A percentile compares a stretch with the other conserved stretches of the same genome.
Conservation (phyloP, 2,888 invertebrate genomes). For the Eupithecia pulchellata region DNA sequence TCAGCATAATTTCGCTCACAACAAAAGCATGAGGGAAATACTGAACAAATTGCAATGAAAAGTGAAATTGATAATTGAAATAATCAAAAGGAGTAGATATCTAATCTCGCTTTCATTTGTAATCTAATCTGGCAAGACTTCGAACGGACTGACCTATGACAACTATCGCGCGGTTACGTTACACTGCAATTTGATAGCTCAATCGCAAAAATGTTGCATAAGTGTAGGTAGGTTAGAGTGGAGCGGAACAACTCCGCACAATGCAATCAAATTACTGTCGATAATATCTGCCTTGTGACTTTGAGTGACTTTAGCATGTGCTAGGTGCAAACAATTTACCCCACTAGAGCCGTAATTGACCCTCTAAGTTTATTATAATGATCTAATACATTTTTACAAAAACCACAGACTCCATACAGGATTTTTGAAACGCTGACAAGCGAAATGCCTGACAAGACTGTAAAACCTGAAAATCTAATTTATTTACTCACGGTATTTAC, state of each 20-base stretch:
- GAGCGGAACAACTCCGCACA: conserved; percentile 39
- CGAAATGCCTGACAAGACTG: not conserved
- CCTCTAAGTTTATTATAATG: not conserved
- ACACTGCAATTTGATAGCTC: conserved; percentile 62
- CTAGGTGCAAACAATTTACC: not conserved
- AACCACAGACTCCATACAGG: not conserved
- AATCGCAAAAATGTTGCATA: conserved; percentile 68
- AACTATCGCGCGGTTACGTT: conserved; percentile 63
- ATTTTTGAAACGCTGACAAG: not conserved
- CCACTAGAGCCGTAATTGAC: not conserved
- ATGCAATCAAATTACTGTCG: conserved; percentile 15
- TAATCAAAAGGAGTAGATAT: conserved; percentile 46
- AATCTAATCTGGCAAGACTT: conserved; percentile 72
- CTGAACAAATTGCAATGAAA: conserved; percentile 27
- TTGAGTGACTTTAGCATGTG: not conserved
- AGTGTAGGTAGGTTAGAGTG: conserved; percentile 43
- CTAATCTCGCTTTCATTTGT: conserved; percentile 60
- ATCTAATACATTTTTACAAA: not conserved
- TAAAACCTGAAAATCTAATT: not conserved
- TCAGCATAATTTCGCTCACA: conserved; percentile 11
- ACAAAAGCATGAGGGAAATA: conserved; percentile 20
- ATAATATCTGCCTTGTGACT: conserved; percentile 9
- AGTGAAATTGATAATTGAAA: conserved; percentile 41
- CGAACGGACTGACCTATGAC: conserved; percentile 77
- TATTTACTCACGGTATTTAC: not conserved